These are phyloP conservation scores for Gallinago stenura DNA, from an alignment of 2,797 vertebrate species.

Conservation along the genomic window DNA sequence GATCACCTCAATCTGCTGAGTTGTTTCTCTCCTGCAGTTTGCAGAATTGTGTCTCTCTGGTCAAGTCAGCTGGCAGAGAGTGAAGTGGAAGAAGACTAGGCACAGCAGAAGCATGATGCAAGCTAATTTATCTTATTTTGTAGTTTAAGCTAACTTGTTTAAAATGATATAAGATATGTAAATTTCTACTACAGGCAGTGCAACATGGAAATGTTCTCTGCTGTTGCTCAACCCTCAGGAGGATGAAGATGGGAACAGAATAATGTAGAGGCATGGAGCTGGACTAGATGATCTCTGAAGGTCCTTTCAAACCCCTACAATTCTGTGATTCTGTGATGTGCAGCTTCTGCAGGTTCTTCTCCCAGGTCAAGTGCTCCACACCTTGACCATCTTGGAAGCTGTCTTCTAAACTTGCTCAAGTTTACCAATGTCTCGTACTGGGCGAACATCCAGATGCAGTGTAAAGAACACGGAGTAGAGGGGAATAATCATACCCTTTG, in stretches of 20 bases:
- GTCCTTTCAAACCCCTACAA: no score
- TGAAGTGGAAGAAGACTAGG: neutral
- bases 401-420: neutral
- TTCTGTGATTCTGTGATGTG: no score
- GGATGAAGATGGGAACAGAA: neutral
- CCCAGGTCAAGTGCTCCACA: neutral
- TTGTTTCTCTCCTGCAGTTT: neutral
- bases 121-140: neutral
- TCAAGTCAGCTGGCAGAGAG: neutral
- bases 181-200: neutral
- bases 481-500: neutral
- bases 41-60: neutral
- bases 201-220: neutral
- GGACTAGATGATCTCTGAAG: no score
- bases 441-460: neutral
- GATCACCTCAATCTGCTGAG: neutral
- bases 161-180: neutral
- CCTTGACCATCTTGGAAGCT: neutral
- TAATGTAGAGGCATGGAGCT: neutral
- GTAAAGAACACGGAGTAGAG: neutral
- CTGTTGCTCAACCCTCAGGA: neutral
- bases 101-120: neutral
- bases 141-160: neutral
- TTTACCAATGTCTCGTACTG: neutral
- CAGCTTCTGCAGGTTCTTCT: neutral